Base-by-base conservation (phyloP, 2,113 vertebrate genomes). In the Brachionichthys hirsutus region DNA sequence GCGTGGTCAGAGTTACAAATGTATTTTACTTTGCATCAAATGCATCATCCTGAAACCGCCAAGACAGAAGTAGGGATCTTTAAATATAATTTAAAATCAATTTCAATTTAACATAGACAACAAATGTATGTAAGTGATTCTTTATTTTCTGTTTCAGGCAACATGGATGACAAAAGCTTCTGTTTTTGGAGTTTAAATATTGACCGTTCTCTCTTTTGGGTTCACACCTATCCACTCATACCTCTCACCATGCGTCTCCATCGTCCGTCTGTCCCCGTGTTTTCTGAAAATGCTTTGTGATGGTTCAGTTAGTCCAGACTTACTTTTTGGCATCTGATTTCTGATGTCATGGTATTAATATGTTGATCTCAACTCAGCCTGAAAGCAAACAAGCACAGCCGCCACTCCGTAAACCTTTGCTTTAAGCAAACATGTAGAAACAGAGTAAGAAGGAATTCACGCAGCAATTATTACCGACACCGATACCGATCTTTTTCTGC, bases 151-250 rank as follows among this genome's bases (percentile, higher is more conserved):
- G 53, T 42, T 64, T 62, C 15, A 11, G 59, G 16, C 45, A 41
- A 36, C 49, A 40, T 65, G 34, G 40, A 11, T 49, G 9, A 20
- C 10, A 20, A 74, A 35, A 67, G 35, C 22, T 12, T 51, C 19
- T 47, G 35, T 64, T 54, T 16, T 19, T 52, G 1, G 12, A 47
- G 30, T 62, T 40, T 78, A 24, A 69, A 24, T 69, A 78, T 58
- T 77, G 55, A 45, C 77, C 66, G 84, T 83, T 78, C 85, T 83
- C 73, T 85, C 73, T 66, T 68, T 78, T 80, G 87, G 78, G 83
- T 83, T 69, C 67, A 49, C 73, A 70, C 78, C 67, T 36, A 35
- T 66, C 67, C 63, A 44, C 30, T 40, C 47, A 69, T 78, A 57
- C 16, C 18, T 73, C 16, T 63, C 62, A 72, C 17, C 60, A 61